Base-by-base conservation (phyloP, 2,797 vertebrate genomes). In the Argyrosomus regius region DNA sequence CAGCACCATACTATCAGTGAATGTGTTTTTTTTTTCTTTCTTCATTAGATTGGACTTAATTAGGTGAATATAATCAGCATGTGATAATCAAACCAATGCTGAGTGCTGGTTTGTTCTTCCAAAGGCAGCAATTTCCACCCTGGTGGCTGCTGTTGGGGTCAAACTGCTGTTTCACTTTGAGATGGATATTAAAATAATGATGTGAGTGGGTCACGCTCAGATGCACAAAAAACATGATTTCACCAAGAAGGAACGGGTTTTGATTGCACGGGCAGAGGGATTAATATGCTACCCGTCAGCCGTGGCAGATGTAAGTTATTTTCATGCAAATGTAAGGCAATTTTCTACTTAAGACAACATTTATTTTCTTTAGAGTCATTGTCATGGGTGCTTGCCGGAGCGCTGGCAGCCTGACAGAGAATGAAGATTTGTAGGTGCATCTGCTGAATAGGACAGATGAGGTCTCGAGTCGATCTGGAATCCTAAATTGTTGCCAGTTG, bases 311-410 rank as follows among this genome's bases (percentile, higher is more conserved):
- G 93, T 76, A 87, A 90, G 88, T 91, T 86, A 95, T 95, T 95
- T 90, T 93, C 93, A 95, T 95, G 94, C 94, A 95, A 95, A 96
- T 95, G 78, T 53, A 22, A 77, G 39, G 91, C 87, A 90, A 94
- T 94, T 91, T 93, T 79, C 90, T 88, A 89, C 89, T 94, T 91
- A 91, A 89, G 87, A 84, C 89, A 87, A 92, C 92, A 94, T 94
- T 90, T 93, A 89, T 95, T 94, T 94, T 83, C 90, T 92, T 93
- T 91, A 86, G 91, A 90, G 93, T 85, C 92, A 81, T 82, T 90
- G 91, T 93, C 86, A 86, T 53, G 82, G 84, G 78, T 22, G 72
- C 84, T 87, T 67, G 87, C 74, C 43, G 49, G 82, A 74, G 71
- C 65, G 52, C 83, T 75, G 76, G 70, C 82, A 59, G 76, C 20